These are phyloP conservation scores for Lochmaea crataegi DNA, from an alignment of 2,888 invertebrate genomes.

Conservation along the genomic window DNA sequence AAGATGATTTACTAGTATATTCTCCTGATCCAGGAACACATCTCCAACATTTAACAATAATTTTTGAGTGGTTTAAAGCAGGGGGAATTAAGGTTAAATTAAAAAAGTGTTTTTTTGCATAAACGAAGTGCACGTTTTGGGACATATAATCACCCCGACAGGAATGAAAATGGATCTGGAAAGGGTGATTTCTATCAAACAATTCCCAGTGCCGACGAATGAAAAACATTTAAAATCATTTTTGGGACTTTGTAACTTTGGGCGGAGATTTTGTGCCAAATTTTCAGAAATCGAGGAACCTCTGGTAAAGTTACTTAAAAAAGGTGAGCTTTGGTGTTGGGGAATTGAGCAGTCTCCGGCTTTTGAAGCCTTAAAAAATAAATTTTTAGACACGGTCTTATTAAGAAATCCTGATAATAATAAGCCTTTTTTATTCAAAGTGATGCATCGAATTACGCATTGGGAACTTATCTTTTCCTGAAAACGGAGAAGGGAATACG, in stretches of 20 bases:
- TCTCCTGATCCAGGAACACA: no score
- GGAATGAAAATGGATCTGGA: slow-evolving; percentile 26
- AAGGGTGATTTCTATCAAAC: slow-evolving; percentile 14
- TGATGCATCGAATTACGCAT: slow-evolving; percentile 25
- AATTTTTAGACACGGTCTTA: no score
- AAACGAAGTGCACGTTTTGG: slow-evolving; percentile 26
- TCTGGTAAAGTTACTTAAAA: slow-evolving; percentile 1
- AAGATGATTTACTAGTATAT: no score
- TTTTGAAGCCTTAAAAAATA: no score
- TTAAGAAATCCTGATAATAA: no score
- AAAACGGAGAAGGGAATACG: not conserved
- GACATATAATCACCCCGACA: slow-evolving; percentile 24
- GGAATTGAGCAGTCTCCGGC: no score
- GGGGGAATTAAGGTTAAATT: no score
- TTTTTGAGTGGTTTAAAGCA: no score
- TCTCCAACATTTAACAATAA: no score
- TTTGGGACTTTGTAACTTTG: not conserved
- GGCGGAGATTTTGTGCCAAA: no score
- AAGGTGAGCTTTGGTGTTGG: not conserved
- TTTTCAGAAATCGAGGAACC: no score
- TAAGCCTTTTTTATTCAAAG: slow-evolving; percentile 18
- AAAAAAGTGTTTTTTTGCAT: slow-evolving; percentile 40
- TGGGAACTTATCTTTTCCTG: slow-evolving; percentile 31
- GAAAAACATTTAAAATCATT: slow-evolving; percentile 17
- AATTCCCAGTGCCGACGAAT: slow-evolving; percentile 19